Conservation (phyloP, 1,140 invertebrate species). For the Drosophila kepulauana region DNA sequence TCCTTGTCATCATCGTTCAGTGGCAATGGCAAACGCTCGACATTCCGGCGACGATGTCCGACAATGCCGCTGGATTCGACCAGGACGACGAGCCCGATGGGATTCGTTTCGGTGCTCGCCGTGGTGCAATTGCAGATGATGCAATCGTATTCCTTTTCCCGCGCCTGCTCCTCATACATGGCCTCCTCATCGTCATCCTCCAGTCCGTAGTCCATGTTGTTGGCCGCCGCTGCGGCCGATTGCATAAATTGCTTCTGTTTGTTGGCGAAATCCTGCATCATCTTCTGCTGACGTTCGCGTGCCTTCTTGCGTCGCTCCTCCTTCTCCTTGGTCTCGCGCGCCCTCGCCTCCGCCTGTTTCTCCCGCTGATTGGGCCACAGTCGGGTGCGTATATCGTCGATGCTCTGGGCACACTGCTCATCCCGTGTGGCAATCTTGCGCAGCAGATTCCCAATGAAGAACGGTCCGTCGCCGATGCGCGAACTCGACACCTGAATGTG, state of each 20-base stretch:
- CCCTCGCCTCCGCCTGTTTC: slow-evolving; percentile 90
- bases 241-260: slow-evolving; percentile 97
- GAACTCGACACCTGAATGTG: slow-evolving; percentile 84
- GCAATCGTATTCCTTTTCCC: slow-evolving; percentile 94
- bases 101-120: slow-evolving; percentile 93
- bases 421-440: slow-evolving; percentile 90
- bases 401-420: slow-evolving; percentile 88
- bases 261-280: slow-evolving; percentile 97
- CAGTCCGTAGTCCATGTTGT: slow-evolving; percentile 86
- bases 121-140: slow-evolving; percentile 97
- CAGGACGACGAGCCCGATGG: slow-evolving; percentile 95
- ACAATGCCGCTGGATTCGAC: slow-evolving; percentile 86
- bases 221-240: slow-evolving; percentile 89
- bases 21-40: slow-evolving; percentile 73
- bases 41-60: slow-evolving; percentile 81
- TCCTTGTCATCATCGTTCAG: slow-evolving; percentile 72
- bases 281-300: slow-evolving; percentile 94
- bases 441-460: slow-evolving; percentile 92
- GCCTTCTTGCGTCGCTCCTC: slow-evolving; percentile 93
- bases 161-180: slow-evolving; percentile 88
- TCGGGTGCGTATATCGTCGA: slow-evolving; percentile 89
- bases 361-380: slow-evolving; percentile 93
- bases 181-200: slow-evolving; percentile 87
- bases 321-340: slow-evolving; percentile 90
- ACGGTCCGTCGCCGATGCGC: slow-evolving; percentile 94